A percentile compares a stretch with the other conserved stretches of the same genome.
These are phyloP conservation scores for Rhinolophus ferrumequinum DNA, from an alignment of 2,113 vertebrate species.

Conservation along the genomic window DNA sequence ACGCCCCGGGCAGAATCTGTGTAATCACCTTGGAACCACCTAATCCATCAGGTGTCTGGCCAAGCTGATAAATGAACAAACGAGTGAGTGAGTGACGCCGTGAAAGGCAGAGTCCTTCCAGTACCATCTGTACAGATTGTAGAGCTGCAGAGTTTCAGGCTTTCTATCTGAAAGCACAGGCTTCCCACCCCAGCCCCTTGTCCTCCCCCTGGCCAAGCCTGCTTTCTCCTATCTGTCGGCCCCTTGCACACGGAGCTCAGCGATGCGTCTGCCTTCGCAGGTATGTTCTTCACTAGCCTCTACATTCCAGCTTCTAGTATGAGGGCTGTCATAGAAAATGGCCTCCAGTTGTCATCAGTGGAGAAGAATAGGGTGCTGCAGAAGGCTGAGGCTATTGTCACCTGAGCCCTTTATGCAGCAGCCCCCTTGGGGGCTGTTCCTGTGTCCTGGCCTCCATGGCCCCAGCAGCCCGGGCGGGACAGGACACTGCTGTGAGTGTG, in stretches of 20 bases:
- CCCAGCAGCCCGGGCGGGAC: not conserved
- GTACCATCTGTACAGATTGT: not conserved
- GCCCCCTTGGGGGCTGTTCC: not conserved
- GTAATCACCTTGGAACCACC: not conserved
- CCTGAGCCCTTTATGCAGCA: too few relatives aligned
- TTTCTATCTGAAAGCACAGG: not conserved
- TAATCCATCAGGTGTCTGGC: not conserved
- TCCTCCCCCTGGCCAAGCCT: not conserved
- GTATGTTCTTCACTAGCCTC: not conserved
- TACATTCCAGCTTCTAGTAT: not conserved
- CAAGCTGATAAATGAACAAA: not conserved
- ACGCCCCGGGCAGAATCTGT: not conserved
- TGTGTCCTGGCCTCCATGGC: fast-evolving
- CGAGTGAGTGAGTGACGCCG: not conserved
- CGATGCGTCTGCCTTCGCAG: not conserved
- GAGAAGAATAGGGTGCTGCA: not conserved
- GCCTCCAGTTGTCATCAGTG: too few relatives aligned
- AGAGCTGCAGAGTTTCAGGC: not conserved
- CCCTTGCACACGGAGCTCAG: fast-evolving
- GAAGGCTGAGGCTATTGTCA: not conserved
- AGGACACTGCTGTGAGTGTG: not conserved
- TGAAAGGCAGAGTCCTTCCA: too few relatives aligned
- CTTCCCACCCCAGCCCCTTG: not conserved
- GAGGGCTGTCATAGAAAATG: not conserved
- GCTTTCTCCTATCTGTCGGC: not conserved